Evolutionary conservation across 2,113 vertebrate genomes (phyloP).

Genomic region (Thalassarche chlororhynchos): DNA sequence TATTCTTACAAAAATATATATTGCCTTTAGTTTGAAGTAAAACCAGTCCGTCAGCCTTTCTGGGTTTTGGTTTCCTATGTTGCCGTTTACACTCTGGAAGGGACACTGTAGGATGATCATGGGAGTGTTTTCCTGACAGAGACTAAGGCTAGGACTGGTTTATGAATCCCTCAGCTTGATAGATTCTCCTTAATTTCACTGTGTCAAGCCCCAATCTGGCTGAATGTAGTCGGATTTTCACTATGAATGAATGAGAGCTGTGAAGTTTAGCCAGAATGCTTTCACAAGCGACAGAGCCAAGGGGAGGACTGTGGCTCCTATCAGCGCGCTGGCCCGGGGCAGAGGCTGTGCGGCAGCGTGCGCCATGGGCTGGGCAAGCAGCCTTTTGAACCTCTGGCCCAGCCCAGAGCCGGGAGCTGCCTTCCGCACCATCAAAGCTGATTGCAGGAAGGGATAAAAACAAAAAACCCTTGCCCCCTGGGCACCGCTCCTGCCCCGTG

Average conservation of each 20-base stretch:
- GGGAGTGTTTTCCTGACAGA: not conserved
- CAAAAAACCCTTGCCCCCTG: rapidly evolving
- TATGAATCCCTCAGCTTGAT: not conserved
- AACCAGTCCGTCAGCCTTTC: not conserved
- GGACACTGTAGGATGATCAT: rapidly evolving
- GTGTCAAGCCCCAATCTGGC: not conserved
- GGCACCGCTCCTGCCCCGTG: not conserved
- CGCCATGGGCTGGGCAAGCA: not conserved
- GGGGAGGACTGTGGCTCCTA: not conserved
- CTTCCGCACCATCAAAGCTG: not conserved
- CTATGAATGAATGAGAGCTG: rapidly evolving
- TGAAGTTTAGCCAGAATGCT: not conserved
- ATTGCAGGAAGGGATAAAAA: not conserved
- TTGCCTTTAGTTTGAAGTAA: not conserved
- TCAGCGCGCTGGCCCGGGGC: rapidly evolving
- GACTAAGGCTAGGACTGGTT: not conserved
- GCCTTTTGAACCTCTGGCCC: not conserved
- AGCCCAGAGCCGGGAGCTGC: not conserved
- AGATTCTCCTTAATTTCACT: not conserved
- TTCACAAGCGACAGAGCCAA: not conserved
- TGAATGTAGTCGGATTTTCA: not conserved
- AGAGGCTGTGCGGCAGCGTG: not conserved
- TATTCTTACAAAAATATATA: rapidly evolving
- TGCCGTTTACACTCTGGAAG: not conserved
- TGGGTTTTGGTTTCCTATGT: not conserved